Conservation (phyloP, 2,888 invertebrate genomes). For the Sesia bembeciformis region DNA sequence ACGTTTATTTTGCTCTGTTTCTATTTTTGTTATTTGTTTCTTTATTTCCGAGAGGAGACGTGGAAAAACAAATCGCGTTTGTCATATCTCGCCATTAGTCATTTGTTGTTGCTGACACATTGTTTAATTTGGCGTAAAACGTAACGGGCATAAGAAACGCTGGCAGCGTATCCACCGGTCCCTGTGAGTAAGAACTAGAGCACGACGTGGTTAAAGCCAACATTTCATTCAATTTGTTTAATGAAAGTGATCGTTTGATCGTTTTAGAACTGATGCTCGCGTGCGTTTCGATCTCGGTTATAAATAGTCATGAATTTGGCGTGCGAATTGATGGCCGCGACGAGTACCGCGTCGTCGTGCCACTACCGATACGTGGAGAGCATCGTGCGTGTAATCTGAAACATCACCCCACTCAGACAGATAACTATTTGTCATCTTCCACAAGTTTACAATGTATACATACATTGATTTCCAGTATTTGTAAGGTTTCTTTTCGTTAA, state of each 20-base stretch:
- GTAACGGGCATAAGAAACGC: neutral
- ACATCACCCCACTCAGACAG: too few species aligned
- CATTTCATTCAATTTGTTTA: slow-evolving; percentile 6
- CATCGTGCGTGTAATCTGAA: neutral
- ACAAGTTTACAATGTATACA: too few species aligned
- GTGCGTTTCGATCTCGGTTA: slow-evolving; percentile 21
- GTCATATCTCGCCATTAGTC: too few species aligned
- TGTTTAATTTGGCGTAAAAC: too few species aligned
- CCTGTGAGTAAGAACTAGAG: neutral
- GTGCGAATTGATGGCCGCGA: slow-evolving; percentile 41
- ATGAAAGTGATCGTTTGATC: slow-evolving; percentile 8
- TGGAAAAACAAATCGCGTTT: too few species aligned
- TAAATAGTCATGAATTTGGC: slow-evolving; percentile 67
- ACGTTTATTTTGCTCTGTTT: too few species aligned
- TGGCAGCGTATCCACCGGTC: neutral
- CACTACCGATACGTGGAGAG: neutral
- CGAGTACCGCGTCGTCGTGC: slow-evolving; percentile 18
- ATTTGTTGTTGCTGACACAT: too few species aligned
- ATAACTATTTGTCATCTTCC: too few species aligned
- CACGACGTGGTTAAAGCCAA: neutral
- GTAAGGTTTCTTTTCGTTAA: too few species aligned
- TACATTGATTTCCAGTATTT: too few species aligned
- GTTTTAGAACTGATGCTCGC: slow-evolving; percentile 18
- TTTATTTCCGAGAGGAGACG: too few species aligned
- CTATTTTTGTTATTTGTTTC: too few species aligned